Evolutionary conservation across 2,888 invertebrate genomes (phyloP).

Genomic region (Ceraclea dissimilis): DNA sequence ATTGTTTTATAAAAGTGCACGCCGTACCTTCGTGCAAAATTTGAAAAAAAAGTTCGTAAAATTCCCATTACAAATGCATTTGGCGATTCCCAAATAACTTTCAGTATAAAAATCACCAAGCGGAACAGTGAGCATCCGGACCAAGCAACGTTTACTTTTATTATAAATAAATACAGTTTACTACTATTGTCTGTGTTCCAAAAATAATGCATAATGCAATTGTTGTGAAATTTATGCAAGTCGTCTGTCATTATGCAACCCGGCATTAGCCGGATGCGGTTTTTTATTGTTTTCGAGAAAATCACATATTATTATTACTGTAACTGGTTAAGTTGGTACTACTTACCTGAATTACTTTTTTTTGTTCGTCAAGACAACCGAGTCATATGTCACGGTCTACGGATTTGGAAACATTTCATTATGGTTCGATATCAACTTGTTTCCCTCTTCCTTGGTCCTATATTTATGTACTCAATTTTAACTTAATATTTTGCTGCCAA

Average conservation of each 20-base stretch:
- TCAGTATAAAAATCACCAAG: neutral
- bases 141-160: neutral
- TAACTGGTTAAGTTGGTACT: too few species aligned
- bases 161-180: neutral
- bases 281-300: neutral
- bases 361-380: neutral
- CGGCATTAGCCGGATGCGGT: neutral
- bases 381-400: neutral
- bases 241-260: neutral
- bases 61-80: neutral
- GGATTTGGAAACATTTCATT: neutral
- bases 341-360: too few species aligned
- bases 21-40: too few species aligned
- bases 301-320: too few species aligned
- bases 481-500: too few species aligned
- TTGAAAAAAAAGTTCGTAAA: too few species aligned
- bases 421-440: neutral
- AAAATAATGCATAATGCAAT: slow-evolving; percentile 3
- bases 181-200: neutral
- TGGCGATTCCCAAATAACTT: neutral
- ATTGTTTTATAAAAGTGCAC: too few species aligned
- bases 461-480: too few species aligned
- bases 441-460: too few species aligned
- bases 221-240: neutral
- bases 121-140: neutral